phyloP scores from a whole-genome alignment of 1,140 invertebrate genomes.

The Formica selysi region DNA sequence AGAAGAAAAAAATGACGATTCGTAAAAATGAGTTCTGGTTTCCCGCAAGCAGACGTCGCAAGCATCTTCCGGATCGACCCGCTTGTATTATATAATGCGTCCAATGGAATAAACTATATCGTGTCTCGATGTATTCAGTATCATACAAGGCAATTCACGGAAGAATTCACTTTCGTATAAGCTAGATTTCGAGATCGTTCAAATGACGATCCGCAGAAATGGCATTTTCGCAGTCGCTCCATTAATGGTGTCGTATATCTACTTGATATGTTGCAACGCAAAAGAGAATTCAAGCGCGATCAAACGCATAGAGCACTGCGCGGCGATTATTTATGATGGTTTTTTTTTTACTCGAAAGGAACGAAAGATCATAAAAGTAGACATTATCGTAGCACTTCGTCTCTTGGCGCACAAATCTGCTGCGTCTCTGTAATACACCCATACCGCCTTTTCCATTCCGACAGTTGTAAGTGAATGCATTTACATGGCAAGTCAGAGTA shows the following conservation, averaged over 20 bases:
- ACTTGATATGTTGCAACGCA: slow-evolving; percentile 22
- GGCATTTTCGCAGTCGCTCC: slow-evolving; percentile 1
- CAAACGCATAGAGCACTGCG: background rate
- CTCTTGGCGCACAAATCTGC: slow-evolving; percentile 25
- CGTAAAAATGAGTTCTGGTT: slow-evolving; percentile 54
- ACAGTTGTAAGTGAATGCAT: slow-evolving; percentile 35
- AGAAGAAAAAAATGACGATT: slow-evolving; percentile 42
- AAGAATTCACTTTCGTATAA: slow-evolving; percentile 27
- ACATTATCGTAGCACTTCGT: slow-evolving; percentile 56
- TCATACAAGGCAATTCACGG: background rate
- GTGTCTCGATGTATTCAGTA: background rate
- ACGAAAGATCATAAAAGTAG: slow-evolving; percentile 3
- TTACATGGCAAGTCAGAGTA: slow-evolving; percentile 48
- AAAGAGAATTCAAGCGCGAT: slow-evolving; percentile 50
- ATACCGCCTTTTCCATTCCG: background rate
- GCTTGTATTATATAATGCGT: too few relatives aligned
- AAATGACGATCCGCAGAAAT: background rate
- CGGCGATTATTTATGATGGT: slow-evolving; percentile 51
- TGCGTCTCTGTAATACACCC: slow-evolving; percentile 22
- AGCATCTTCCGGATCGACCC: slow-evolving; percentile 12
- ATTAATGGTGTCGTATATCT: slow-evolving; percentile 27
- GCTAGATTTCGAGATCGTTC: slow-evolving; percentile 28
- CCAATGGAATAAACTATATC: background rate
- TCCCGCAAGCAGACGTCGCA: slow-evolving; percentile 8
- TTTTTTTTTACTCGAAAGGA: slow-evolving; percentile 8